These are phyloP conservation scores for Triops cancriformis DNA, from an alignment of 1,140 invertebrate genomes.

Conservation along the genomic window DNA sequence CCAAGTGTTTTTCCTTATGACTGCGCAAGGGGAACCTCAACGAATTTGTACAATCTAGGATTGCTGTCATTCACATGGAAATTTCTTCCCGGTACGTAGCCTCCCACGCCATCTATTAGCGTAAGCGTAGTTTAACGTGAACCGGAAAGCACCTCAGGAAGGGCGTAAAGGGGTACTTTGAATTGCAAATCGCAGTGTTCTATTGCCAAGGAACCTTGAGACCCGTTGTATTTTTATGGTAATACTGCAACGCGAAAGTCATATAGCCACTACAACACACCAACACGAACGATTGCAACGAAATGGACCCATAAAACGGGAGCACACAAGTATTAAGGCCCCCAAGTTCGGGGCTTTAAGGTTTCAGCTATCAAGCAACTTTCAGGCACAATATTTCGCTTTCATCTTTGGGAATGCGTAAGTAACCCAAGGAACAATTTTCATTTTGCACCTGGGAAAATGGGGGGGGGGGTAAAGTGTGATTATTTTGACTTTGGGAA, in stretches of 20 bases:
- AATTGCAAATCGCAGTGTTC: not conserved
- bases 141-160: not conserved
- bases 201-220: not conserved
- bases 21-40: not conserved
- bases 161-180: conserved; percentile 4
- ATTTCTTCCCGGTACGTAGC: not conserved
- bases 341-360: not conserved
- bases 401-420: not conserved
- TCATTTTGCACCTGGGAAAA: not conserved
- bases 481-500: not conserved
- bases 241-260: not conserved
- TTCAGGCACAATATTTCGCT: not conserved
- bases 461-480: not conserved
- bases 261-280: not conserved
- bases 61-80: not conserved
- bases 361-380: not conserved
- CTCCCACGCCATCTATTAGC: not conserved
- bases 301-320: not conserved
- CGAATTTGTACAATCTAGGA: not conserved
- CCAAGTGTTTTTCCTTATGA: not conserved
- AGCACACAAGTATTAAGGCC: not conserved
- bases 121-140: not conserved
- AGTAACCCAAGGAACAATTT: not conserved
- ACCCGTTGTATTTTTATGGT: not conserved
- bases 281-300: not conserved